These are phyloP conservation scores for Napeogenes sylphis DNA, from an alignment of 2,888 invertebrate genomes.

Conservation along the genomic window DNA sequence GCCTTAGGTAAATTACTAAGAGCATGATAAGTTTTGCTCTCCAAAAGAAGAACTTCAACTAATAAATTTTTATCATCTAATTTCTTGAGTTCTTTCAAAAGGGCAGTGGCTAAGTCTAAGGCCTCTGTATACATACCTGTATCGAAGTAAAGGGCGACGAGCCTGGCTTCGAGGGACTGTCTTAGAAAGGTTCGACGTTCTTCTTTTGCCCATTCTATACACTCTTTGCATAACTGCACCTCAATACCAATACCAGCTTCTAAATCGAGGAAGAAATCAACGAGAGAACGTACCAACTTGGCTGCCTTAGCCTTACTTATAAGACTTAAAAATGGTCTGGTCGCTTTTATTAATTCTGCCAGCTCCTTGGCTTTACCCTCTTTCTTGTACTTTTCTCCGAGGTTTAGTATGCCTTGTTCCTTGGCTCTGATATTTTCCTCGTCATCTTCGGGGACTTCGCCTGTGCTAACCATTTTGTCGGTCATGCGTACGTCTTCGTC, in stretches of 20 bases:
- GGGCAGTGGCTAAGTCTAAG: constrained; percentile 87
- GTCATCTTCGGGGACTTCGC: constrained; percentile 87
- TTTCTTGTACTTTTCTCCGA: constrained; percentile 94
- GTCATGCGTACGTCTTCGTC: constrained; percentile 85
- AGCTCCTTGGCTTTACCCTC: constrained; percentile 95
- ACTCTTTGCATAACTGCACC: constrained; percentile 95
- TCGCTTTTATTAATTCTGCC: constrained; percentile 94
- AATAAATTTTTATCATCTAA: constrained; percentile 99
- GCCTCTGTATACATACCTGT: constrained; percentile 94
- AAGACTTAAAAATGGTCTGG: constrained; percentile 94
- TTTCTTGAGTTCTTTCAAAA: constrained; percentile 97
- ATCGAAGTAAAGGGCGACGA: constrained; percentile 96
- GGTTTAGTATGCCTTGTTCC: constrained; percentile 95
- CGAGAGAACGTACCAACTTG: constrained; percentile 96
- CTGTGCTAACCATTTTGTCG: constrained; percentile 87
- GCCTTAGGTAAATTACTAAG: constrained; percentile 97
- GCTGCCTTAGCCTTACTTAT: constrained; percentile 99
- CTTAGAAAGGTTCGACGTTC: constrained; percentile 97
- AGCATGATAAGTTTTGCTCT: constrained; percentile 99
- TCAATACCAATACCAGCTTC: constrained; percentile 98
- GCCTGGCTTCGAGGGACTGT: constrained; percentile 95
- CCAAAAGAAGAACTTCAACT: constrained; percentile 98
- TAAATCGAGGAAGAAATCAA: constrained; percentile 97
- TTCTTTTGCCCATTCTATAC: constrained; percentile 99
- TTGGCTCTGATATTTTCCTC: constrained; percentile 94